Evolutionary conservation across 2,888 invertebrate species (phyloP).

Genomic region (Scaeva pyrastri): DNA sequence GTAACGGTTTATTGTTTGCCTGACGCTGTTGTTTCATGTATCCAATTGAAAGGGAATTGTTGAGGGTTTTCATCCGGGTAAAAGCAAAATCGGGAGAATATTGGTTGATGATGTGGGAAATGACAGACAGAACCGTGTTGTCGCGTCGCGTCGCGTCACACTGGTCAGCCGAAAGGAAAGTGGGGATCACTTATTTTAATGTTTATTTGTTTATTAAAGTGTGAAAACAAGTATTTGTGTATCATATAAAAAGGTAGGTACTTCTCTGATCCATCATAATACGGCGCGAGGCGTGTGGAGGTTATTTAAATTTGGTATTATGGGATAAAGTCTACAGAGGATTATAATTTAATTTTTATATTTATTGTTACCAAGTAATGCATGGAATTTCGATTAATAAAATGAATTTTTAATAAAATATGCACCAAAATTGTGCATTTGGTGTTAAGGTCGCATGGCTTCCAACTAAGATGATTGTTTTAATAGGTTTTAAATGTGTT

Average conservation of each 20-base stretch:
- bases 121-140: neutral
- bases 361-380: constrained; percentile 23
- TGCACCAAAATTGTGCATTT: neutral
- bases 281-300: neutral
- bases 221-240: constrained; percentile 64
- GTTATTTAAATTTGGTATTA: constrained; percentile 12
- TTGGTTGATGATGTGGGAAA: constrained; percentile 22
- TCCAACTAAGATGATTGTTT: too few species aligned
- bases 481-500: too few species aligned
- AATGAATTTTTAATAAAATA: constrained; percentile 2
- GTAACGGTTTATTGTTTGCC: constrained; percentile 65
- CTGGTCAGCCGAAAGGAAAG: neutral
- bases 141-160: too few species aligned
- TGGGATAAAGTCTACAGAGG: constrained; percentile 6
- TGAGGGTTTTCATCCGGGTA: constrained; percentile 45
- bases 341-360: constrained; percentile 61
- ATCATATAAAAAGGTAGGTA: constrained; percentile 25
- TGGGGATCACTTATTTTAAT: constrained; percentile 59
- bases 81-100: neutral
- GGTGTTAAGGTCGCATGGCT: neutral
- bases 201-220: constrained; percentile 72
- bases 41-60: constrained; percentile 63
- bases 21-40: constrained; percentile 46
- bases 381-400: neutral
- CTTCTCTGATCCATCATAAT: neutral